Base-by-base conservation (phyloP, 2,888 invertebrate species). In the Eumerus sabulonum region DNA sequence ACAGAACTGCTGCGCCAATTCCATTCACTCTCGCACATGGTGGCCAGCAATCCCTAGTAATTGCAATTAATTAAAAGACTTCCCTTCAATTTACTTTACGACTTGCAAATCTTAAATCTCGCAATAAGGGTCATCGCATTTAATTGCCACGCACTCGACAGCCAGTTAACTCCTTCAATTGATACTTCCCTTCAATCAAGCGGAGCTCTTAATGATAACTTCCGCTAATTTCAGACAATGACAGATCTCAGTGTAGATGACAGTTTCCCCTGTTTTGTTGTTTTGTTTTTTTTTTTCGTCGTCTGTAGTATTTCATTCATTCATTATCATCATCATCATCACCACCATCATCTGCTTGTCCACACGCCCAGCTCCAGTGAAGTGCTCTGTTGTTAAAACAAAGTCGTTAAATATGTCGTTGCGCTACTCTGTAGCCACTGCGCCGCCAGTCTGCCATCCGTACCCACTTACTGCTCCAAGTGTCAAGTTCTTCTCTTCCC, bases 111-210 rank as follows among this genome's bases (percentile, higher is more conserved):
- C 67, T 68, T 48, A 70, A 74, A 74, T 51, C 68, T 50, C 74
- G 74, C 74, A 67, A 64, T 27, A 60, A 73, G 74, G 74, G 79
- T 74, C 79, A 70, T 63, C 64, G 68, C 48, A 79, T 79, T 70
- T 74, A 79, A 79, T 79, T 79, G 68, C 64, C 64, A 63, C 57
- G 48, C 67, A 59, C 57, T 53, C 63, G 12, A 14, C 12, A 67
- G 18, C 42, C 56, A 60, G 62, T 59, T 51, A 42, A 60, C 56
- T 42, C 59, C 60, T 60, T 79, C 74, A 79, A 79, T 79, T 79
- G 79, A 79, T 79, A 79, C 79, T 79, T 79, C 79, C 79, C 79
- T 79, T 63, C 79, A 79, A 79, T 79, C 79, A 79, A 79, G 68
- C 59, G 38, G 42, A 56, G 40, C 60, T 59, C 79, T 79, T 79